These are phyloP conservation scores for Naja naja DNA, from an alignment of 2,113 vertebrate species.

Conservation along the genomic window DNA sequence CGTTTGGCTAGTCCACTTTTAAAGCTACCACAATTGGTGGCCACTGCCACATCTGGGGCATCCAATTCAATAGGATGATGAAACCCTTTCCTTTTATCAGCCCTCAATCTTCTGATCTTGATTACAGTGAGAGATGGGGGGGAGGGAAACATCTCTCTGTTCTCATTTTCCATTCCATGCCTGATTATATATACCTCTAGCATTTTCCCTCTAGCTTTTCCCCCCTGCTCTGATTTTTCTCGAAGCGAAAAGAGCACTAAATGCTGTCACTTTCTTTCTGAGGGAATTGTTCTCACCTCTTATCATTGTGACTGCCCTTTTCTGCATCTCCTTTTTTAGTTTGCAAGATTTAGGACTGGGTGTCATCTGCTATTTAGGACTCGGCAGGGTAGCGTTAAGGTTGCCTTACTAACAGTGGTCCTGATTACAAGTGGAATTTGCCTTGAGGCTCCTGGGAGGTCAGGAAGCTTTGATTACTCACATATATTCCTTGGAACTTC, in stretches of 20 bases:
- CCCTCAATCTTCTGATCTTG: neutral
- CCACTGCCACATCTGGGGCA: neutral
- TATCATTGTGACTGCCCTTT: neutral
- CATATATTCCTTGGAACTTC: neutral
- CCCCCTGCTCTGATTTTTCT: neutral
- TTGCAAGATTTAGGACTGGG: neutral
- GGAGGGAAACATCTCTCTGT: neutral
- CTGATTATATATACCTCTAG: neutral
- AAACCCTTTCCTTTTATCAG: neutral
- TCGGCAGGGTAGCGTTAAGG: neutral
- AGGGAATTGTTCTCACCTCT: neutral
- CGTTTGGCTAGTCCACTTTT: neutral
- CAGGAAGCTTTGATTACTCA: neutral
- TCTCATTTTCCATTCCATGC: neutral
- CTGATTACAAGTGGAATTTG: neutral
- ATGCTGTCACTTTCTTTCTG: neutral
- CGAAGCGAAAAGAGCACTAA: neutral
- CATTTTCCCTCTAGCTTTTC: neutral
- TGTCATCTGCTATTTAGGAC: neutral
- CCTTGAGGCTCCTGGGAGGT: neutral
- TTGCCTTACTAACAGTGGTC: neutral
- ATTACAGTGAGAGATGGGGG: no score
- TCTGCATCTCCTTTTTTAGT: neutral
- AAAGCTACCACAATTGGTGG: neutral
- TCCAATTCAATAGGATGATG: neutral